These are phyloP conservation scores for Alces alces DNA, from an alignment of 2,113 vertebrate species.

Conservation along the genomic window DNA sequence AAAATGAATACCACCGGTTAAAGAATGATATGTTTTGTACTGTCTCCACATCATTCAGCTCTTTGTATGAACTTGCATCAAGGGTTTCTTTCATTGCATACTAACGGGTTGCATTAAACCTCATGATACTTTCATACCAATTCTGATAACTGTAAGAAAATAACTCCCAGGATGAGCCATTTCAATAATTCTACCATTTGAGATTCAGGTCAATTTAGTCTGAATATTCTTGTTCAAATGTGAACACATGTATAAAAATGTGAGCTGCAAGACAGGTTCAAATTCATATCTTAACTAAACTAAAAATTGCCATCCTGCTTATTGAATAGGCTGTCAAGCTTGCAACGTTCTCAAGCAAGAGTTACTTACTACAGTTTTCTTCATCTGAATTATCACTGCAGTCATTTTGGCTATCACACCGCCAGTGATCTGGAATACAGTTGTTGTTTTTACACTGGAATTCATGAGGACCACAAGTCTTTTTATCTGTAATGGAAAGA, in stretches of 20 bases:
- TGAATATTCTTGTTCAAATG: constrained; percentile 23
- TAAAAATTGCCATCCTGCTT: neutral
- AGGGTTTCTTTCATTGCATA: neutral
- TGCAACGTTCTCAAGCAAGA: neutral
- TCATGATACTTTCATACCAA: neutral
- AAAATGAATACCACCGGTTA: constrained; percentile 33
- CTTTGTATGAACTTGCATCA: constrained; percentile 20
- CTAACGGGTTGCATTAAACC: neutral
- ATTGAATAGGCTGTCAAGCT: neutral
- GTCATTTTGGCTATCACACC: constrained; percentile 98
- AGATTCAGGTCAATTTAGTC: constrained; percentile 23
- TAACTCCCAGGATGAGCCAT: neutral
- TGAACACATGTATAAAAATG: neutral
- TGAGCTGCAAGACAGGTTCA: neutral
- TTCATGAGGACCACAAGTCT: constrained; percentile 98
- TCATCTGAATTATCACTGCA: constrained; percentile 98
- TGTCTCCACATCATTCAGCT: constrained; percentile 20
- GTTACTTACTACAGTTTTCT: constrained; percentile 96
- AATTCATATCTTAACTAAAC: neutral
- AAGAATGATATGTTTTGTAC: constrained; percentile 56
- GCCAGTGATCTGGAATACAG: constrained; percentile 99
- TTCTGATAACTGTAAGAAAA: constrained; percentile 26
- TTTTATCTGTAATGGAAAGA: constrained; percentile 90
- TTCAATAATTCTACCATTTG: constrained; percentile 51
- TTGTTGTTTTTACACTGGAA: constrained; percentile 99